Evolutionary conservation across 2,113 vertebrate genomes (phyloP).

Genomic region (Colius striatus): DNA sequence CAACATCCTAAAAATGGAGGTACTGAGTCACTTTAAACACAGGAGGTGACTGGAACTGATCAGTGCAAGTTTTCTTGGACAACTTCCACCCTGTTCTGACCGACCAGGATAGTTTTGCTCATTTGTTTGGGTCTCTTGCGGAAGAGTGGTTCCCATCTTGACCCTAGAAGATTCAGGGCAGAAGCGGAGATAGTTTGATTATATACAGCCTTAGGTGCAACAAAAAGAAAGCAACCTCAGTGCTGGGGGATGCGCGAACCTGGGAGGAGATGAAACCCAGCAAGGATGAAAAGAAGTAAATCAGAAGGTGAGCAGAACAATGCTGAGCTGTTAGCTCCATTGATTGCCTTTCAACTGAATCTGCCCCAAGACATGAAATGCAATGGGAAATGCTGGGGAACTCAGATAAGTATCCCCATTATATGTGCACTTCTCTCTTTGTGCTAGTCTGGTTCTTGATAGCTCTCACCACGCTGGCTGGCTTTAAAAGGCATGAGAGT

Average conservation of each 20-base stretch:
- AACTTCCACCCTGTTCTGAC: conserved; percentile 52
- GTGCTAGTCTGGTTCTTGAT: background rate
- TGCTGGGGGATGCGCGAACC: conserved; percentile 35
- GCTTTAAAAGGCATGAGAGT: background rate
- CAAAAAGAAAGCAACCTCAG: conserved; percentile 49
- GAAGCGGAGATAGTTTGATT: conserved; percentile 27
- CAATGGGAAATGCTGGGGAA: conserved; percentile 45
- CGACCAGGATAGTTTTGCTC: conserved; percentile 35
- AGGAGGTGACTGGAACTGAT: conserved; percentile 66
- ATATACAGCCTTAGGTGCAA: conserved; percentile 25
- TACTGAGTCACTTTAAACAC: conserved; percentile 67
- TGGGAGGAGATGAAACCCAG: conserved; percentile 57
- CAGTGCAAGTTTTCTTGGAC: conserved; percentile 47
- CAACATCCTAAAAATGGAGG: conserved; percentile 70
- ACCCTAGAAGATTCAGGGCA: conserved; percentile 44
- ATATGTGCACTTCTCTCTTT: conserved; percentile 17
- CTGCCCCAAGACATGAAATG: conserved; percentile 36
- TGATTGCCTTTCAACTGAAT: conserved; percentile 66
- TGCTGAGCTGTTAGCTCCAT: conserved; percentile 45
- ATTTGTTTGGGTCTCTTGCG: conserved; percentile 57
- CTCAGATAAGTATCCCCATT: conserved; percentile 56
- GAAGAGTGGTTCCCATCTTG: conserved; percentile 26
- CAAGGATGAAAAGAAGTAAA: conserved; percentile 56
- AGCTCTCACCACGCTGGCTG: background rate
- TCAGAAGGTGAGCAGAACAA: conserved; percentile 70